Evolutionary conservation across 2,113 vertebrate genomes (phyloP).

Genomic region (Aspiorhynchus laticeps): DNA sequence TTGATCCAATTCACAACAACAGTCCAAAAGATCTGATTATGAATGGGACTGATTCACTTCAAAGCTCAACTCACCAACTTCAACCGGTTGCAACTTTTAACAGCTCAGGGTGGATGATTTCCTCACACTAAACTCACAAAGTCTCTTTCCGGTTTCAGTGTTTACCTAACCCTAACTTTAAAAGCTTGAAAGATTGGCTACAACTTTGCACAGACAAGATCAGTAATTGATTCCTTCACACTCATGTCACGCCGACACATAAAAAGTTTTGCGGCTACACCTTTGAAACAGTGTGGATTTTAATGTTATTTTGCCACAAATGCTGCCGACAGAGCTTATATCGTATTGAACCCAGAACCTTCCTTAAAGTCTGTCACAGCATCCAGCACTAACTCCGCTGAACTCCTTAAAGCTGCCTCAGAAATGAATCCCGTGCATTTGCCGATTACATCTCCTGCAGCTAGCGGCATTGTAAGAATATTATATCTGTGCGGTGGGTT

Average conservation of each 20-base stretch:
- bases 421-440: conserved; percentile 26
- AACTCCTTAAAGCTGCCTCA: conserved; percentile 3
- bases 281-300: background rate
- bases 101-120: background rate
- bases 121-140: background rate
- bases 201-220: background rate
- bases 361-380: background rate
- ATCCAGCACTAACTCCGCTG: background rate
- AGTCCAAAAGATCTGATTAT: background rate
- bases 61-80: background rate
- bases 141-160: background rate
- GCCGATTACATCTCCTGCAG: conserved; percentile 22
- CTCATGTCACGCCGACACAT: background rate
- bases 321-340: background rate
- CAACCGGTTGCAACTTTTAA: background rate
- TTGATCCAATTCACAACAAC: background rate
- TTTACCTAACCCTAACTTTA: background rate
- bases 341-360: background rate
- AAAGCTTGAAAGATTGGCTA: background rate
- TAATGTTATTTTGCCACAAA: background rate
- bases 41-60: background rate
- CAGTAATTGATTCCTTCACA: background rate
- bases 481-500: background rate
- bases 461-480: conserved; percentile 11
- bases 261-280: background rate